These are phyloP conservation scores for Xyrichtys novacula DNA, from an alignment of 2,797 vertebrate species.

Conservation along the genomic window DNA sequence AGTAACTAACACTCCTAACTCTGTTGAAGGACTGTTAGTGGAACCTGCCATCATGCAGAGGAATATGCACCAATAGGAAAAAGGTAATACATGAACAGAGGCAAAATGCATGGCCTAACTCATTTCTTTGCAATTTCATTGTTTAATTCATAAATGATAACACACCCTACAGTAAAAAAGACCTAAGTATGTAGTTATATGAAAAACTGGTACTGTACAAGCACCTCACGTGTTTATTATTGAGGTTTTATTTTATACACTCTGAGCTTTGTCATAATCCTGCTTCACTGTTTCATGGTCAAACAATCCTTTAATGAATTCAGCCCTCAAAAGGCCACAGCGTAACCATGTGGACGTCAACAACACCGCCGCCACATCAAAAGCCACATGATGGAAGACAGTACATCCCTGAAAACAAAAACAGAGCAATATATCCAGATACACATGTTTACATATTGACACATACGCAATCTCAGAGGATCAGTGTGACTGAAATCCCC, in stretches of 20 bases:
- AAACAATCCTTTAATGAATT: slow-evolving; percentile 69
- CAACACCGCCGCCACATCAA: slow-evolving; percentile 58
- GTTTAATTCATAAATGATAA: slow-evolving; percentile 1
- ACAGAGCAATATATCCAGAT: slow-evolving; percentile 66
- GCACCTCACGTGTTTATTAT: slow-evolving; percentile 54
- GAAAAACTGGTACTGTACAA: slow-evolving; percentile 31
- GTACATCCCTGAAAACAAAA: slow-evolving; percentile 70
- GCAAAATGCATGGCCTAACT: no score
- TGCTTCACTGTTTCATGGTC: slow-evolving; percentile 41
- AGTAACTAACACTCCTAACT: no score
- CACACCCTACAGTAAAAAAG: slow-evolving; percentile 11
- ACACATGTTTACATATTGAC: slow-evolving; percentile 78
- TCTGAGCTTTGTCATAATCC: slow-evolving; percentile 53
- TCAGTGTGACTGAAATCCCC: slow-evolving; percentile 70
- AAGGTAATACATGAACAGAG: no score
- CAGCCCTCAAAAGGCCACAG: slow-evolving; percentile 52
- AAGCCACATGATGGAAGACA: slow-evolving; percentile 45
- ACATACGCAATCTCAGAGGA: slow-evolving; percentile 72
- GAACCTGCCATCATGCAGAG: no score
- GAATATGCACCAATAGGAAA: no score
- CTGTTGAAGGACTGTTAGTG: no score
- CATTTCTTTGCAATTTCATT: no score
- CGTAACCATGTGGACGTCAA: slow-evolving; percentile 52
- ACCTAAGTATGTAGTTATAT: slow-evolving; percentile 8
- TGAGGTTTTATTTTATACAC: slow-evolving; percentile 34